Percentiles rank a stretch among this genome's conserved stretches.
phyloP scores from a whole-genome alignment of 2,797 vertebrate species.

The Coilia nasus region DNA sequence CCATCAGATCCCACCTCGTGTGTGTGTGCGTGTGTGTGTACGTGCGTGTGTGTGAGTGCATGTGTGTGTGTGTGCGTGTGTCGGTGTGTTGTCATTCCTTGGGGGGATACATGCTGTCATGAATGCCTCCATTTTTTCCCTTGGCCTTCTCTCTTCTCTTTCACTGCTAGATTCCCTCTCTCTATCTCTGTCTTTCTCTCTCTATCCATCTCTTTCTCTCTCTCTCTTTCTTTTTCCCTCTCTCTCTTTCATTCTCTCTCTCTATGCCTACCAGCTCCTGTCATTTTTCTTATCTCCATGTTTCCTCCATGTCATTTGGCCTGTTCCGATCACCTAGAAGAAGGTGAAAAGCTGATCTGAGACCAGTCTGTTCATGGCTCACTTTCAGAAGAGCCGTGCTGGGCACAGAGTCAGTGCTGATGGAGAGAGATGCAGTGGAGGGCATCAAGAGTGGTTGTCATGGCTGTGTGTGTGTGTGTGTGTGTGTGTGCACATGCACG shows the following conservation, averaged over 20 bases:
- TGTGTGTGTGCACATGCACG: no score
- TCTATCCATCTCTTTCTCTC: neutral
- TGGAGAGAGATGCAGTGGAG: neutral
- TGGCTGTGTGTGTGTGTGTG: no score
- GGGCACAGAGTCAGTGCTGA: neutral
- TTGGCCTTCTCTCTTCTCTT: neutral
- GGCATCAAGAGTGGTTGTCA: no score
- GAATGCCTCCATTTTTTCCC: neutral
- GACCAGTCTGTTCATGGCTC: neutral
- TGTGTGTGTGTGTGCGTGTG: neutral
- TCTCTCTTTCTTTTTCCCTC: no score
- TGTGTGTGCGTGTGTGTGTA: slow-evolving; percentile 4
- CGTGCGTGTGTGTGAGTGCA: neutral
- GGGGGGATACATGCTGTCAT: neutral
- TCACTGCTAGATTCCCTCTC: neutral
- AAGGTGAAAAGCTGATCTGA: neutral
- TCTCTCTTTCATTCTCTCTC: no score
- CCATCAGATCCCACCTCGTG: neutral
- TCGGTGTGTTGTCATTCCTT: neutral
- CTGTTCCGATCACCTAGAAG: neutral
- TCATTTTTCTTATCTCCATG: neutral
- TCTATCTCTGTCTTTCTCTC: neutral
- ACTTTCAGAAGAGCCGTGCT: neutral
- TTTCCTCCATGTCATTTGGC: neutral
- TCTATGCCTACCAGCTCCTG: neutral